Conservation (phyloP, 2,113 vertebrate genomes). For the Lynx canadensis region DNA sequence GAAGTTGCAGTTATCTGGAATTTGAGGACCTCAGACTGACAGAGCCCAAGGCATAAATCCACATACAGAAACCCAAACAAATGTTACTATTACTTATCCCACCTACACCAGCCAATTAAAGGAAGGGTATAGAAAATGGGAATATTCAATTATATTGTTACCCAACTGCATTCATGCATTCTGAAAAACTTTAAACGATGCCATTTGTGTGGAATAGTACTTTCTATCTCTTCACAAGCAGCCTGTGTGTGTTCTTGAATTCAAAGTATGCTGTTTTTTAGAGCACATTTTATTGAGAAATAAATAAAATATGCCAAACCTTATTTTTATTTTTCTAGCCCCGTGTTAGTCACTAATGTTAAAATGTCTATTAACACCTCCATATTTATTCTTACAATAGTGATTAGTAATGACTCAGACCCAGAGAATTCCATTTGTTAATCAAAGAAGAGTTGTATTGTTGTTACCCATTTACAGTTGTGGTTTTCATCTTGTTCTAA, state of each 20-base stretch:
- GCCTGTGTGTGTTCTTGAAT: not conserved
- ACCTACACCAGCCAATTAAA: not conserved
- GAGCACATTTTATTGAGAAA: not conserved
- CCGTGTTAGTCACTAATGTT: not conserved
- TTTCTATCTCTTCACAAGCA: not conserved
- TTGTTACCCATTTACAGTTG: not conserved
- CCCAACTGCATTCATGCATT: not conserved
- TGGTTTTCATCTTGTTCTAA: not conserved
- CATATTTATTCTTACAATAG: not conserved
- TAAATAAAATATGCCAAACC: not conserved
- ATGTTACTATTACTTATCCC: not conserved
- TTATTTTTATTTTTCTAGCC: slow-evolving; percentile 42
- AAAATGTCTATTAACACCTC: not conserved
- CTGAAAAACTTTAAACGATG: not conserved
- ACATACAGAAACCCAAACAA: not conserved
- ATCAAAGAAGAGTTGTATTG: not conserved
- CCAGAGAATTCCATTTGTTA: not conserved
- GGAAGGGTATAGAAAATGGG: not conserved
- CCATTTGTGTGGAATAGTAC: not conserved
- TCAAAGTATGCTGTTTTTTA: not conserved
- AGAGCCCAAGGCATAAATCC: not conserved
- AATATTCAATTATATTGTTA: not conserved
- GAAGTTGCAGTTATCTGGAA: not conserved
- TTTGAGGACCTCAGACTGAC: not conserved
- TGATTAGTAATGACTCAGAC: not conserved